These are phyloP conservation scores for Propithecus deckenii DNA, from an alignment of 2,797 vertebrate species.

Conservation along the genomic window DNA sequence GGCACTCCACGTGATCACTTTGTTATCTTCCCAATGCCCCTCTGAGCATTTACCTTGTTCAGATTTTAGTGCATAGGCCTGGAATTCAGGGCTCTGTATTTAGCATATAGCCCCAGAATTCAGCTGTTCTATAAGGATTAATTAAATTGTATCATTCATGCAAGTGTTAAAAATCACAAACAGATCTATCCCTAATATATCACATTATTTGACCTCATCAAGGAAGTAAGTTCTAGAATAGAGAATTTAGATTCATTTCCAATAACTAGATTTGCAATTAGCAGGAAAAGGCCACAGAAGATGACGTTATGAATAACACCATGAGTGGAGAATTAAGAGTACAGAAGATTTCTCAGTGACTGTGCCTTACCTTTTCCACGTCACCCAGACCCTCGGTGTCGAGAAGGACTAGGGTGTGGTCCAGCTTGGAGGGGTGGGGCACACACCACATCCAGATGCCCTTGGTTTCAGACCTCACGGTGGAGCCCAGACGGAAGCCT, in stretches of 20 bases:
- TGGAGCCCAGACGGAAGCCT: slow-evolving; percentile 82
- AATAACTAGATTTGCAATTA: background rate
- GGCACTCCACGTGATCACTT: background rate
- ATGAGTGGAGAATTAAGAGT: background rate
- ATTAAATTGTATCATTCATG: background rate
- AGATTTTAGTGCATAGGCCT: background rate
- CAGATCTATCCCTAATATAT: background rate
- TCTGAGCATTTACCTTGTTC: background rate
- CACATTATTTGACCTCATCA: background rate
- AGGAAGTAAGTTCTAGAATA: background rate
- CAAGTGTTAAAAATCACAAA: background rate
- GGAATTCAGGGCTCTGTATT: background rate
- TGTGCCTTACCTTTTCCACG: slow-evolving; percentile 79
- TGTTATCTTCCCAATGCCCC: background rate
- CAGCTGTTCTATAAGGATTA: background rate
- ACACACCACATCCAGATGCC: slow-evolving; percentile 87
- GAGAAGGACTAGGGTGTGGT: slow-evolving; percentile 80
- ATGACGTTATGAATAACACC: background rate
- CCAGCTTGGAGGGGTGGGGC: slow-evolving; percentile 69
- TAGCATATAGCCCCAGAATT: background rate
- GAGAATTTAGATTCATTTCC: background rate
- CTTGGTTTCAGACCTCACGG: slow-evolving; percentile 81
- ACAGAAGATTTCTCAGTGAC: background rate
- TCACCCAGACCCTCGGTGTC: slow-evolving; percentile 84
- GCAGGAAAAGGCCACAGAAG: background rate